Conservation (phyloP, 2,888 invertebrate species). For the Diaphora mendica region DNA sequence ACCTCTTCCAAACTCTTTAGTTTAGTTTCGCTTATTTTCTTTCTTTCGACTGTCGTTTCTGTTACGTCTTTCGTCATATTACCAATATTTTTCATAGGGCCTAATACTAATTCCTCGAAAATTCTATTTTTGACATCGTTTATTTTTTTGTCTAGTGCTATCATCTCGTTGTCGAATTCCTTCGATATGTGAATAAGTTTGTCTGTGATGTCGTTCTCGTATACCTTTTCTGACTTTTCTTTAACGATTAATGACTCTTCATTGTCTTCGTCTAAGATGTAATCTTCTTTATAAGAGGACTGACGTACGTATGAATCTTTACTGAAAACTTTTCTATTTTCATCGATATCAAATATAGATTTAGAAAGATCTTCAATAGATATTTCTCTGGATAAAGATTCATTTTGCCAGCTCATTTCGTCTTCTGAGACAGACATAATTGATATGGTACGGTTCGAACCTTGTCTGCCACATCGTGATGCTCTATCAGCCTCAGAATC, state of each 20-base stretch:
- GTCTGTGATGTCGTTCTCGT: constrained; percentile 82
- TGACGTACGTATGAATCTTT: constrained; percentile 81
- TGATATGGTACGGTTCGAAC: constrained; percentile 85
- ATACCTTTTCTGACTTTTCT: constrained; percentile 78
- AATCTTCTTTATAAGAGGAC: constrained; percentile 83
- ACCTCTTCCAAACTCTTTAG: constrained; percentile 78
- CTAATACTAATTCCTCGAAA: constrained; percentile 78
- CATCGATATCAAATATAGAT: constrained; percentile 83
- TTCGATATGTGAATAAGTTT: constrained; percentile 80
- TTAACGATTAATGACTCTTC: constrained; percentile 76
- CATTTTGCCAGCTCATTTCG: constrained; percentile 86
- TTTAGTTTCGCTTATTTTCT: constrained; percentile 65
- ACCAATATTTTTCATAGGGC: constrained; percentile 68
- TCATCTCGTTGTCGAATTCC: constrained; percentile 78
- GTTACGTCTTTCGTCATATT: constrained; percentile 77
- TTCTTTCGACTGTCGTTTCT: constrained; percentile 76
- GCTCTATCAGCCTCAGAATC: constrained; percentile 82
- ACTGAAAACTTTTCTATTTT: constrained; percentile 80
- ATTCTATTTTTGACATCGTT: constrained; percentile 78
- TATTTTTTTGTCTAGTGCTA: constrained; percentile 66
- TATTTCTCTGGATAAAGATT: constrained; percentile 85
- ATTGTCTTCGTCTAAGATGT: constrained; percentile 74
- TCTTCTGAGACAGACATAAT: constrained; percentile 89
- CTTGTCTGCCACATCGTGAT: constrained; percentile 65
- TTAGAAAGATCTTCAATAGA: constrained; percentile 87